phyloP scores from a whole-genome alignment of 2,113 vertebrate genomes.

The Nematolebias whitei region DNA sequence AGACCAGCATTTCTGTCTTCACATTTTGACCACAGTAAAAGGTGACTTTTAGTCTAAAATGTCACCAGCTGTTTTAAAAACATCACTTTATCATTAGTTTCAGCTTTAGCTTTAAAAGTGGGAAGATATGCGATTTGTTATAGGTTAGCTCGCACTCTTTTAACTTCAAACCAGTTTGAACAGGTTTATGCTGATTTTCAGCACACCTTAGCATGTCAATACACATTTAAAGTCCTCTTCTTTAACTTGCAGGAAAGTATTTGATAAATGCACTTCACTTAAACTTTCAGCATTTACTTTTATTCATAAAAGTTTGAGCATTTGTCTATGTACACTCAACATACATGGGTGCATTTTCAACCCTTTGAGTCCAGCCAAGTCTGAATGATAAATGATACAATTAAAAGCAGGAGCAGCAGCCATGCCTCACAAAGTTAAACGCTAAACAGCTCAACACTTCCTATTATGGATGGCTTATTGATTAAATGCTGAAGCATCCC shows the following conservation, averaged over 20 bases:
- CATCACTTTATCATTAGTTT: background rate
- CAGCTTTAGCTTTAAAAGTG: background rate
- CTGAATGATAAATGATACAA: constrained; percentile 52
- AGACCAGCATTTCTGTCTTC: background rate
- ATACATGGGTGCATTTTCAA: background rate
- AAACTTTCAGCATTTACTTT: background rate
- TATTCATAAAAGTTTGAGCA: no score
- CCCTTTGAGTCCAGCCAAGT: constrained; percentile 9
- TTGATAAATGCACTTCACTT: background rate
- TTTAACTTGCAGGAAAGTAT: background rate
- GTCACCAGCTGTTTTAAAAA: background rate
- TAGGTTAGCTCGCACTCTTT: background rate
- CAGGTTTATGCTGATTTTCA: background rate
- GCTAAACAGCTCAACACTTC: constrained; percentile 58
- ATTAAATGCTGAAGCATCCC: constrained; percentile 37
- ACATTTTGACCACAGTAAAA: background rate
- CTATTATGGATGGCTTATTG: constrained; percentile 57
- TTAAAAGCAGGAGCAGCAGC: constrained; percentile 32
- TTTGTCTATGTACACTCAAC: background rate
- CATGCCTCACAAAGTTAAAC: constrained; percentile 24
- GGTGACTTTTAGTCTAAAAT: background rate
- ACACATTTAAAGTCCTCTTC: no score
- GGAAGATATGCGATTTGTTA: background rate
- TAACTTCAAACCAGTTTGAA: background rate
- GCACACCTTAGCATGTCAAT: no score